Evolutionary conservation across 2,888 invertebrate species (phyloP), one percentile per base, ranked within the genome.

Genomic region (Priocnemis perturbator): DNA sequence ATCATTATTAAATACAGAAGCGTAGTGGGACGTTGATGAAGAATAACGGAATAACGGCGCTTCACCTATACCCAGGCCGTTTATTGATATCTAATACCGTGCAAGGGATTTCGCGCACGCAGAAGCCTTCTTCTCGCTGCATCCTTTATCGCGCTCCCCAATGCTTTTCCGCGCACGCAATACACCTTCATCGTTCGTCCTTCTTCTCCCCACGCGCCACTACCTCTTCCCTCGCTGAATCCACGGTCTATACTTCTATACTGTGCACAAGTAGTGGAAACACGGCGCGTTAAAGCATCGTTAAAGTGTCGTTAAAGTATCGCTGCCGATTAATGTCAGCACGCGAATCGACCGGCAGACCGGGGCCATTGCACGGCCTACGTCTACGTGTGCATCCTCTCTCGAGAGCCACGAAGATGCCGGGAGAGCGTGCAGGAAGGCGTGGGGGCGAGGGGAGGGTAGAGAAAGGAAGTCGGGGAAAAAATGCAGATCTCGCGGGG

Each of bases 231-330:
- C 50, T 50, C 14, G 1, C 4, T 11, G 37, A 37, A 11, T 11
- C 17, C 50, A 19, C 50, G 14, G 19, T 11, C 47, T 47, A 11
- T 3, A 11, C 2, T 14, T 50, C 14, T 37, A 3, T 4, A n/a
- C 50, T 50, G 4, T n/a, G 19, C 19, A 17, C n/a, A 9, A 50
- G 50, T 50, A 37, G 17, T 76, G 78, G 73, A 78, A 77, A 55
- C 55, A 74, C 67, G 76, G 65, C 74, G 76, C 75, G 79, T 82
- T 80, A 81, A 82, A 76, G 66, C 73, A 71, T 81, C 82, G 81
- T 82, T 82, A 80, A 79, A 76, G 69, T 67, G 71, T 78, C 78
- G 71, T 81, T 81, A 81, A 79, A 78, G 66, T 74, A 82, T 82
- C 76, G 71, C 71, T 65, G 74, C 23, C 74, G 76, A 82, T 82